phyloP scores from a whole-genome alignment of 2,888 invertebrate genomes.

The Busseola fusca region DNA sequence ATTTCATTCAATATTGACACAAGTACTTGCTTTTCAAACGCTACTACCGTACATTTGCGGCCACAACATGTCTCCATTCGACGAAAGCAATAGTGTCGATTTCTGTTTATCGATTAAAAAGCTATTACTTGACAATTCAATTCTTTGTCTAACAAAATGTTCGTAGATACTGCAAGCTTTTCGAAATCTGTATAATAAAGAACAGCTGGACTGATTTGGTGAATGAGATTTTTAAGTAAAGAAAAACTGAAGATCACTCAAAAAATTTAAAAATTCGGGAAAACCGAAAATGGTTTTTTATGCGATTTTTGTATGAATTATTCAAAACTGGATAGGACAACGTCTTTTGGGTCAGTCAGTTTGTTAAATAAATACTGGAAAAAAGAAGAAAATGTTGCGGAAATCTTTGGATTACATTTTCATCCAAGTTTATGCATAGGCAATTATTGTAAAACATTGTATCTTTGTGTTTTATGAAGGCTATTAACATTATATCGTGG shows the following conservation, averaged over 20 bases:
- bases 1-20: constrained; percentile 47
- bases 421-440: not conserved
- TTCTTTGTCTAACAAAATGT: constrained; percentile 2
- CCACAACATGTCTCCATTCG: constrained; percentile 12
- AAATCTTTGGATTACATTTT: constrained; percentile 11
- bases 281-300: not conserved
- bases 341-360: too few relatives aligned
- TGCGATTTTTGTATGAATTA: not conserved
- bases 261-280: too few relatives aligned
- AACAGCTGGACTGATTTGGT: not conserved
- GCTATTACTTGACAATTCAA: not conserved
- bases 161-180: not conserved
- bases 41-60: constrained; percentile 9
- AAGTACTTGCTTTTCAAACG: constrained; percentile 27
- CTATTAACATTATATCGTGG: constrained; percentile 20
- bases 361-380: not conserved
- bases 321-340: not conserved
- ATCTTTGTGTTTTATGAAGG: constrained; percentile 18
- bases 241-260: too few relatives aligned
- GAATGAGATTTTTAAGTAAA: too few relatives aligned
- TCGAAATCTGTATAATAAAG: not conserved
- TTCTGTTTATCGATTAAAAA: constrained; percentile 15
- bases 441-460: constrained; percentile 8
- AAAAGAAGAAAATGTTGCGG: not conserved
- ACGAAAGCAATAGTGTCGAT: not conserved